These are phyloP conservation scores for Dermatemys mawii DNA, from an alignment of 2,113 vertebrate genomes.

Conservation along the genomic window DNA sequence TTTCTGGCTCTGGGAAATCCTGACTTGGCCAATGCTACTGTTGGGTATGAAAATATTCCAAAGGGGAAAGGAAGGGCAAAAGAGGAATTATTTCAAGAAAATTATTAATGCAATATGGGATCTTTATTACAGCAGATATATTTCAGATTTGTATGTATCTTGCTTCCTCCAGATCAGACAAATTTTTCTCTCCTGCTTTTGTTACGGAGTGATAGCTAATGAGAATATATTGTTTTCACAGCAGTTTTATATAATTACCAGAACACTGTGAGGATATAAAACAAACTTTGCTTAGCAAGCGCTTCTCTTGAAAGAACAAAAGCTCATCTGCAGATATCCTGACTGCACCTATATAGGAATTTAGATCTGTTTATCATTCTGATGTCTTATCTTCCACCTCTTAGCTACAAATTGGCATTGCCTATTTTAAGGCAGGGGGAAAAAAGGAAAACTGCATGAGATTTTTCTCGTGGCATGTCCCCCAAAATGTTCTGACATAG, in stretches of 20 bases:
- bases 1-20: neutral
- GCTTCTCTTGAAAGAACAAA: neutral
- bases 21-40: neutral
- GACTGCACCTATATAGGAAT: neutral
- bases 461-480: neutral
- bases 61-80: neutral
- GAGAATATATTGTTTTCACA: neutral
- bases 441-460: neutral
- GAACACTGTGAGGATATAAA: neutral
- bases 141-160: neutral
- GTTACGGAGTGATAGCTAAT: neutral
- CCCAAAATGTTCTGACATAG: neutral
- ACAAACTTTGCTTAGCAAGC: rapidly evolving
- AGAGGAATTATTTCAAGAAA: neutral
- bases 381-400: neutral
- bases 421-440: neutral
- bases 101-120: neutral
- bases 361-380: neutral
- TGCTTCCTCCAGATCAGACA: neutral
- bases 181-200: neutral
- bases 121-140: neutral
- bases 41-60: neutral
- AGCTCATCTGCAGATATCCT: rapidly evolving
- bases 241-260: neutral
- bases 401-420: neutral